Conservation (phyloP, 2,113 vertebrate genomes). For the Cyanoderma ruficeps region DNA sequence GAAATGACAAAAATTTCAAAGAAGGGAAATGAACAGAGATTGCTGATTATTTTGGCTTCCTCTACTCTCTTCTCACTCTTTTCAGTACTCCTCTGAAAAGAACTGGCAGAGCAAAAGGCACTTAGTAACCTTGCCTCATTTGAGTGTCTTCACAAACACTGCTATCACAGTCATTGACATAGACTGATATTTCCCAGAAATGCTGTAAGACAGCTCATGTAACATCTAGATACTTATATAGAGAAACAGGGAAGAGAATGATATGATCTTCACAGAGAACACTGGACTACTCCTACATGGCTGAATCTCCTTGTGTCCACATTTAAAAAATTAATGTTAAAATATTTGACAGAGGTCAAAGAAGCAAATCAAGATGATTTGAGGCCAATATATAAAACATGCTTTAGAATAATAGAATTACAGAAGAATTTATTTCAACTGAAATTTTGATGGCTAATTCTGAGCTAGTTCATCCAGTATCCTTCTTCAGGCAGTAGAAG, state of each 20-base stretch:
- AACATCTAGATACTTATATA: background rate
- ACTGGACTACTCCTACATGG: background rate
- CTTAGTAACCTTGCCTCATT: background rate
- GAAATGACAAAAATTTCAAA: background rate
- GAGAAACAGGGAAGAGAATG: background rate
- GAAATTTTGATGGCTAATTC: background rate
- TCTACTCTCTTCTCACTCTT: background rate
- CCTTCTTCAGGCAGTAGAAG: background rate
- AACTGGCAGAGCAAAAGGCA: background rate
- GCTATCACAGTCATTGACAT: background rate
- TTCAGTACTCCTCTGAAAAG: background rate
- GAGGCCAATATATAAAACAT: background rate
- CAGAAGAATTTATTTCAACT: background rate
- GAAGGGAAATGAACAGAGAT: background rate
- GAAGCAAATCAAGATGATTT: conserved; percentile 11
- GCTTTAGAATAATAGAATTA: background rate
- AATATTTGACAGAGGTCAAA: conserved; percentile 19
- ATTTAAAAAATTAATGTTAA: background rate
- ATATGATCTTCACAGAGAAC: background rate
- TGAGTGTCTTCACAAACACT: background rate
- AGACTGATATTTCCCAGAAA: background rate
- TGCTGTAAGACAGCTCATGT: background rate
- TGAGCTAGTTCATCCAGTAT: background rate
- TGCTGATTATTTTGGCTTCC: background rate
- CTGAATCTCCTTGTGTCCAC: background rate